Conservation (phyloP, 2,113 vertebrate genomes). For the Choloepus hoffmanni region DNA sequence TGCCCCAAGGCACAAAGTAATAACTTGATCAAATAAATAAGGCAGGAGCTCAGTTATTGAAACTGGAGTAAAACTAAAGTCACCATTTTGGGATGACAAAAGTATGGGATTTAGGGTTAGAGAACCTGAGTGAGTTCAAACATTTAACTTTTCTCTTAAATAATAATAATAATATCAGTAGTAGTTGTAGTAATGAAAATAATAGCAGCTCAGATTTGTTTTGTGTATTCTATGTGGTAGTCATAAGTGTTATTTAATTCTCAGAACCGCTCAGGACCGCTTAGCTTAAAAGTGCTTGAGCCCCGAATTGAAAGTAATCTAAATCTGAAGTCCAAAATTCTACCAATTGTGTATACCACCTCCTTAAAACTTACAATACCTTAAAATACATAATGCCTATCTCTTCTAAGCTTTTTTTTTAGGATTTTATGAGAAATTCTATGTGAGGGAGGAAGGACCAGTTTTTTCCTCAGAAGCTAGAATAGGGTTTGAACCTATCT, state of each 20-base stretch:
- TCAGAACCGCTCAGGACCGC: background rate
- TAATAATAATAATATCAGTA: background rate
- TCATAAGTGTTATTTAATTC: conserved; percentile 22
- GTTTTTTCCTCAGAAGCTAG: background rate
- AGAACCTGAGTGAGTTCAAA: background rate
- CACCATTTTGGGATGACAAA: background rate
- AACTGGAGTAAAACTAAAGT: background rate
- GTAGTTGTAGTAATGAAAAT: background rate
- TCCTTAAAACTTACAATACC: background rate
- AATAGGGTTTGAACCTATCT: background rate
- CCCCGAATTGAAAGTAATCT: background rate
- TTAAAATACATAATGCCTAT: background rate
- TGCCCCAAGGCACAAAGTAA: background rate
- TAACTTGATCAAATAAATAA: background rate
- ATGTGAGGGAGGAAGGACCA: background rate
- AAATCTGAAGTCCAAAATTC: background rate
- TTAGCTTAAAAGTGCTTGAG: background rate
- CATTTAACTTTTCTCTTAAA: background rate
- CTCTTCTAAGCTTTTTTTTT: background rate
- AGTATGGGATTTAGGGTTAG: background rate
- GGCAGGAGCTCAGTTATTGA: background rate
- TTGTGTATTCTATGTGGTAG: background rate
- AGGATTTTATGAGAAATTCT: background rate
- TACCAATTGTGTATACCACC: background rate
- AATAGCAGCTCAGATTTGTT: background rate